Base-by-base conservation (phyloP, 2,888 invertebrate genomes). In the Cryptophagus acutangulus region DNA sequence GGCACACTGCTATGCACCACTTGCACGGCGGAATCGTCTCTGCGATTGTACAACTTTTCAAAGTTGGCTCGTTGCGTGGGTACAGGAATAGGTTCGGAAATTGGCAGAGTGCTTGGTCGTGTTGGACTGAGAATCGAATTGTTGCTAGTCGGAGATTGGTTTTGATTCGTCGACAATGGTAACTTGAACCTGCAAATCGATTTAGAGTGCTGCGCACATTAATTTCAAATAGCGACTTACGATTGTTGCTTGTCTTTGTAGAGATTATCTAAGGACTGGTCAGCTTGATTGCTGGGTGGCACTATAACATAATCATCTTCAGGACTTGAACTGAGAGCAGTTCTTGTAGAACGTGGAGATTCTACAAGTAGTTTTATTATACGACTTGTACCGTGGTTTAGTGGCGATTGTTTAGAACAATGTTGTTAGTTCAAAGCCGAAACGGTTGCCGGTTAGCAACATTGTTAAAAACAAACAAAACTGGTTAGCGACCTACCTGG, bases 251-350 rank as follows among this genome's bases (percentile, higher is more conserved):
- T 53, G 14, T 55, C 56, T 39, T 54, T 49, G 15, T 48, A 46
- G 13, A 59, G 57, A 48, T 61, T 65, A 34, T 73, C 75, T 37
- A 73, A 71, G 3, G 74, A 75, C 56, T 77, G 76, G 64, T 81
- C 82, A 50, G 74, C 74, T 43, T 82, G 77, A 54, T 78, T 66
- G 66, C 79, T 82, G 49, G 76, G 73, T 47, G 87, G 84, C 58
- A 88, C 86, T 67, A 88, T 73, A 59, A 88, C 88, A 73, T 87
- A 88, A 72, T 87, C 87, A 71, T 87, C 87, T 65, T 86, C 86
- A 51, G 82, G 83, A 58, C 83, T 83, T 63, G 75, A 74, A 58
- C 72, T 74, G 46, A 69, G 57, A 25, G 64, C 59, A 17, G 56
- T 63, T 52, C 64, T 58, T 43, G 65, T 59, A 44, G 66, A 64